Percentiles rank a stretch among this genome's conserved stretches.
Evolutionary conservation across 1,140 invertebrate species (phyloP).

Genomic region (Sarcophaga peregrina): DNA sequence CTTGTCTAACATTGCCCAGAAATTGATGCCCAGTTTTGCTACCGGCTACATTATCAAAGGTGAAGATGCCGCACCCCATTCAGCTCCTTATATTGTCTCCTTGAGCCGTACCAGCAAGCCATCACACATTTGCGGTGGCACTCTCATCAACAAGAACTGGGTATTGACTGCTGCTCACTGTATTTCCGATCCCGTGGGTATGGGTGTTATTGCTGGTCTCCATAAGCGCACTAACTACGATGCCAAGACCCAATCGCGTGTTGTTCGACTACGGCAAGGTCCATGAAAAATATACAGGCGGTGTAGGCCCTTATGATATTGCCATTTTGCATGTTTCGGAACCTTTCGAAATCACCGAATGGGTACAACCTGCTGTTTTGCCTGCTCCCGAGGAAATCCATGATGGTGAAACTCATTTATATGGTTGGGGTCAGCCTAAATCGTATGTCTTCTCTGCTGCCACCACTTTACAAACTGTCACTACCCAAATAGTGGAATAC

Average conservation of each 20-base stretch:
- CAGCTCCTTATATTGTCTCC: conserved; percentile 64
- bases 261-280: conserved; percentile 63
- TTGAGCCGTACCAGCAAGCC: conserved; percentile 50
- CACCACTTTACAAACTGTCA: conserved; percentile 64
- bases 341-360: conserved; percentile 69
- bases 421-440: conserved; percentile 69
- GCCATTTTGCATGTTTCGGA: conserved; percentile 70
- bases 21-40: conserved; percentile 57
- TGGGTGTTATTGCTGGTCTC: conserved; percentile 58
- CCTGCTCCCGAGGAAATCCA: conserved; percentile 65
- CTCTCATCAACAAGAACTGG: conserved; percentile 57
- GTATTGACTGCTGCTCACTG: conserved; percentile 62
- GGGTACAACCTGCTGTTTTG: conserved; percentile 69
- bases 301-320: conserved; percentile 73
- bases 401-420: conserved; percentile 64
- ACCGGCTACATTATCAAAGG: conserved; percentile 63
- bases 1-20: conserved; percentile 47
- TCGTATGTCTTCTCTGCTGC: conserved; percentile 51
- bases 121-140: conserved; percentile 61
- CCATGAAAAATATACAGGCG: conserved; percentile 69
- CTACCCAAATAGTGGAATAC: conserved; percentile 64
- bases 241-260: conserved; percentile 68
- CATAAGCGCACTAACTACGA: conserved; percentile 53
- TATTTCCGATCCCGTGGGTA: conserved; percentile 49
- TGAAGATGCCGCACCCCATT: conserved; percentile 57